Evolutionary conservation across 1,140 invertebrate species (phyloP).

Genomic region (Potamilus streckersoni): DNA sequence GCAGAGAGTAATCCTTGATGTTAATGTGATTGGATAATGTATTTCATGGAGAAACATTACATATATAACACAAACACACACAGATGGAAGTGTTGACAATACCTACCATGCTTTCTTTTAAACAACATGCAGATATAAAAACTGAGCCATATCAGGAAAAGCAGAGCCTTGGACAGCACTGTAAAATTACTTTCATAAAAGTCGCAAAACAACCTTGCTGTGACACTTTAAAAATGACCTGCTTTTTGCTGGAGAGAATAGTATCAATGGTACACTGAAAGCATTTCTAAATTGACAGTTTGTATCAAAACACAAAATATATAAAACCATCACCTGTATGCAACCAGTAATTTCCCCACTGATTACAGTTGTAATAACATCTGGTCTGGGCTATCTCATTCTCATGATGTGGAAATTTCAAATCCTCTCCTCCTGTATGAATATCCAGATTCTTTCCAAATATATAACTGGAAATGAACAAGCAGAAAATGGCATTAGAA

Average conservation of each 20-base stretch:
- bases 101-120: too few species aligned
- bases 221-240: neutral
- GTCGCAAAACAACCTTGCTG: neutral
- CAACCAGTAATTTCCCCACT: conserved; percentile 94
- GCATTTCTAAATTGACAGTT: neutral
- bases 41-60: too few species aligned
- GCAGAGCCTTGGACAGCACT: neutral
- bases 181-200: neutral
- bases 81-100: too few species aligned
- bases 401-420: conserved; percentile 96
- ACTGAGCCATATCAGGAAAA: neutral
- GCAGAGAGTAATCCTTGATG: too few species aligned
- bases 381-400: conserved; percentile 95
- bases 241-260: neutral
- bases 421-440: conserved; percentile 90
- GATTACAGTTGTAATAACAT: conserved; percentile 76
- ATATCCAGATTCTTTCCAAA: conserved; percentile 85
- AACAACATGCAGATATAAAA: too few species aligned
- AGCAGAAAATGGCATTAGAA: neutral
- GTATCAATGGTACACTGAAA: conserved; percentile 1
- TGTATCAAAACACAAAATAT: neutral
- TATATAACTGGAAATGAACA: conserved; percentile 68
- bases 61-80: too few species aligned
- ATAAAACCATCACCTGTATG: conserved; percentile 76
- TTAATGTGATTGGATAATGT: too few species aligned